Percentiles rank a stretch among this genome's conserved stretches.
These are phyloP conservation scores for Alexandromys fortis DNA, from an alignment of 2,113 vertebrate species.

Conservation along the genomic window DNA sequence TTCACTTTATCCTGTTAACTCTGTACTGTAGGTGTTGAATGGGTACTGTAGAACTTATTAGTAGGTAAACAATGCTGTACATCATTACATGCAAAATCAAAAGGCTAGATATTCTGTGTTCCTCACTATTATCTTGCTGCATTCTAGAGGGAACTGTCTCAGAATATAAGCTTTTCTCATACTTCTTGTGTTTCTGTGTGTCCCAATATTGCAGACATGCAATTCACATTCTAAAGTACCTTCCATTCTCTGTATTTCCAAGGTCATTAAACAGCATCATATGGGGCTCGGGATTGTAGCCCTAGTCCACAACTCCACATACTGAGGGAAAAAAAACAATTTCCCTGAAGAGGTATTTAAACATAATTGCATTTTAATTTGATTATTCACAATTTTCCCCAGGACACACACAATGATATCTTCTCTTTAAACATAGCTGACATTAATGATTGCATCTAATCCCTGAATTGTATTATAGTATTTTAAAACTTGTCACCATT, in stretches of 20 bases:
- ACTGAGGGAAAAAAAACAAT: neutral
- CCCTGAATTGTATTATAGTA: neutral
- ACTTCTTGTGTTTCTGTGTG: neutral
- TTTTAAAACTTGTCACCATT: neutral
- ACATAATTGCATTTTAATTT: slow-evolving; percentile 31
- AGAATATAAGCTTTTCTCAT: neutral
- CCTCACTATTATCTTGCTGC: neutral
- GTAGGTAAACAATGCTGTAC: neutral
- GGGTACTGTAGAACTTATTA: neutral
- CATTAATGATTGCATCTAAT: slow-evolving; percentile 8
- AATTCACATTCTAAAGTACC: neutral
- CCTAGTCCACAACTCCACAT: neutral
- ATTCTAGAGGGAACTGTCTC: neutral
- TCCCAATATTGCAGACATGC: neutral
- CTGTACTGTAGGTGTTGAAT: neutral
- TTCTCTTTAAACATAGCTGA: neutral
- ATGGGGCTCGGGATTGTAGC: neutral
- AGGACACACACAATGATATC: neutral
- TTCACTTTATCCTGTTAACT: neutral
- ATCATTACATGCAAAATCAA: neutral
- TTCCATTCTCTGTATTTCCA: neutral
- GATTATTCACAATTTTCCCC: slow-evolving; percentile 38
- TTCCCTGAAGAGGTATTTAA: neutral
- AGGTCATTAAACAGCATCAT: neutral
- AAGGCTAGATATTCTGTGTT: neutral